Conservation (phyloP, 1,140 invertebrate species). For the Drosophila fuyamai region DNA sequence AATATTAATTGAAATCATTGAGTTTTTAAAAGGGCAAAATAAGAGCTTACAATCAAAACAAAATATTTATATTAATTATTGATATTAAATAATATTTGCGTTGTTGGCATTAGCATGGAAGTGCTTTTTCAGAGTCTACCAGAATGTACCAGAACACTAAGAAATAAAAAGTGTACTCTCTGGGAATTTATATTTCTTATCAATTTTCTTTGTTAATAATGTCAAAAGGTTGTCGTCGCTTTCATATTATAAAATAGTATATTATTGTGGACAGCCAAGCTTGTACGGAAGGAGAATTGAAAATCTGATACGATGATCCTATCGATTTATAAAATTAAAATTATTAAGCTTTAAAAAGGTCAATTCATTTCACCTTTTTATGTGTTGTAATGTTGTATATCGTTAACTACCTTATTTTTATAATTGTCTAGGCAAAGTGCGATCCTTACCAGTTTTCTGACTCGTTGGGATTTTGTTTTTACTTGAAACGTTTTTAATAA, state of each 20-base stretch:
- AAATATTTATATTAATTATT: not conserved
- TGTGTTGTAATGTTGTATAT: no score
- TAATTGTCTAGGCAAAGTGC: no score
- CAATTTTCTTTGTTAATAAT: slow-evolving; percentile 49
- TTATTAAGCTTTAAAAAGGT: no score
- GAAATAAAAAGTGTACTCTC: not conserved
- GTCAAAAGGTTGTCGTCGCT: slow-evolving; percentile 54
- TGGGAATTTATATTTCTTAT: slow-evolving; percentile 39
- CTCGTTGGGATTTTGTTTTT: not conserved
- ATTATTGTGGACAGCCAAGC: not conserved
- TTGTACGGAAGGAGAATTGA: not conserved
- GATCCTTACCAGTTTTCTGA: not conserved
- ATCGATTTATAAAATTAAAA: no score
- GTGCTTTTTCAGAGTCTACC: not conserved
- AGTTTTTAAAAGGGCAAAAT: no score
- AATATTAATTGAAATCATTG: no score
- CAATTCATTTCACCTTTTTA: no score
- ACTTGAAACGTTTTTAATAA: not conserved
- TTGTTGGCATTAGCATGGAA: not conserved
- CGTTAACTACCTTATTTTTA: no score
- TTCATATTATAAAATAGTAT: slow-evolving; percentile 5
- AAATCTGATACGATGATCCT: no score
- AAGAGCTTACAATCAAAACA: not conserved
- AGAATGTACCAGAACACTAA: slow-evolving; percentile 10
- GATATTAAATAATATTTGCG: not conserved